phyloP scores from a whole-genome alignment of 2,797 vertebrate genomes.

The Pantherophis alleghaniensis region DNA sequence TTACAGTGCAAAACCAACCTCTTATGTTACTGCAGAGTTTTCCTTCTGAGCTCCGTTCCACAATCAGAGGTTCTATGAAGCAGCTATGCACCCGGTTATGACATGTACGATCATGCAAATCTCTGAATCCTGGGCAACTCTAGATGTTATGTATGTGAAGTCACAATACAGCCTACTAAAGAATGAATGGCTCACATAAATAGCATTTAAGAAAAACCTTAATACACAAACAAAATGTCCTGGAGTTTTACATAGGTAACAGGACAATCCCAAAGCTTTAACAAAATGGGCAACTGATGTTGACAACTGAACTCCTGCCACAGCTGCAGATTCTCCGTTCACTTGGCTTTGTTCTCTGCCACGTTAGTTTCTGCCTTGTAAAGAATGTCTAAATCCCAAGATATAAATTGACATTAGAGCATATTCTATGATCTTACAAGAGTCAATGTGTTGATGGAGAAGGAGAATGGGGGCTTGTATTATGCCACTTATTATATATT shows the following conservation, averaged over 20 bases:
- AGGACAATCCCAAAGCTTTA: background rate
- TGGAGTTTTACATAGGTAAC: background rate
- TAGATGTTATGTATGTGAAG: background rate
- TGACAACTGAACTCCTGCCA: background rate
- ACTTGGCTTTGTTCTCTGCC: background rate
- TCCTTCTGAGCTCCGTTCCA: background rate
- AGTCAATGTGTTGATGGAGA: background rate
- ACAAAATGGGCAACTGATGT: background rate
- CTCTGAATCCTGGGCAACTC: slow-evolving; percentile 20
- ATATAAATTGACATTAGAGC: slow-evolving; percentile 2
- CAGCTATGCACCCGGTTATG: background rate
- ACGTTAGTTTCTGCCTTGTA: background rate
- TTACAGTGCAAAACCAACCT: background rate
- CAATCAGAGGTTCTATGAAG: background rate
- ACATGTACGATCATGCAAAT: background rate
- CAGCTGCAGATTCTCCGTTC: background rate
- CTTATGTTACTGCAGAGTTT: background rate
- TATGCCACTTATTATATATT: background rate
- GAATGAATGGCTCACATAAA: background rate
- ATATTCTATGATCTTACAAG: background rate
- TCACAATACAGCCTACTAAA: background rate
- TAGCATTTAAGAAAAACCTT: background rate
- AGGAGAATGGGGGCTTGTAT: background rate
- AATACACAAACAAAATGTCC: background rate
- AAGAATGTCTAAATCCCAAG: background rate